Base-by-base conservation (phyloP, 1,140 invertebrate genomes). In the Aphelenchoides avenae region DNA sequence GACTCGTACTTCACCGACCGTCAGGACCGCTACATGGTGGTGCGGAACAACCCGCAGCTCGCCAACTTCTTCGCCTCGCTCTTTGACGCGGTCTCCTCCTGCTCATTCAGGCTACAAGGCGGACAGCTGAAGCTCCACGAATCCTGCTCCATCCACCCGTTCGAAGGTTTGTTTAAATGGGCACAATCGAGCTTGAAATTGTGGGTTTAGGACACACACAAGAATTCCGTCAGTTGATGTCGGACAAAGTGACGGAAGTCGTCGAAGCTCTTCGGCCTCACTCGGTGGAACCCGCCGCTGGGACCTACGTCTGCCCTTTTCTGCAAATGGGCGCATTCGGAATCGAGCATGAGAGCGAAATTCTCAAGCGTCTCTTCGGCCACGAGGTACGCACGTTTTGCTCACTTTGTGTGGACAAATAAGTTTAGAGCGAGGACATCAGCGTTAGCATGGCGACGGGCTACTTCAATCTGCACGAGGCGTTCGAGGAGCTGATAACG, bases 1-100 rank as follows among this genome's bases (percentile, higher is more conserved):
- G 87, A 91, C 77, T 88, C 92, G 76, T 99, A 99, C 78, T 99
- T 99, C 77, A 89, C 86, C 20, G 91, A 96, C 79, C 83, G 95
- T 43, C 93, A 98, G 79, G 95, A 99, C 80, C 83, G 95, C 37
- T 99, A 97, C 74, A 83, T 96, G 59, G 76, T 93, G 41, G 89
- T 99, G 54, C 84, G 88, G 70, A 84, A 94, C 73, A 85, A 82
- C 64, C 60, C 54, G 4, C 15, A 39, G 18, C 34, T 75, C 7
- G 62, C 58, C 15, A 60, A 76, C 39, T 75, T 75, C 39, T 77
- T 75, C 41, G 34, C 43, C 47, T 61, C 78, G 13, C 66, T 86
- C 20, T 79, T 85, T n/a, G 65, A 78, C 27, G 71, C 77, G 3
- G 79, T 86, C 1, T 73, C 79, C 2, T 66, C 75, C 13, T 81